Evolutionary conservation across 2,113 vertebrate genomes (phyloP).

Genomic region (Tupaia tana): DNA sequence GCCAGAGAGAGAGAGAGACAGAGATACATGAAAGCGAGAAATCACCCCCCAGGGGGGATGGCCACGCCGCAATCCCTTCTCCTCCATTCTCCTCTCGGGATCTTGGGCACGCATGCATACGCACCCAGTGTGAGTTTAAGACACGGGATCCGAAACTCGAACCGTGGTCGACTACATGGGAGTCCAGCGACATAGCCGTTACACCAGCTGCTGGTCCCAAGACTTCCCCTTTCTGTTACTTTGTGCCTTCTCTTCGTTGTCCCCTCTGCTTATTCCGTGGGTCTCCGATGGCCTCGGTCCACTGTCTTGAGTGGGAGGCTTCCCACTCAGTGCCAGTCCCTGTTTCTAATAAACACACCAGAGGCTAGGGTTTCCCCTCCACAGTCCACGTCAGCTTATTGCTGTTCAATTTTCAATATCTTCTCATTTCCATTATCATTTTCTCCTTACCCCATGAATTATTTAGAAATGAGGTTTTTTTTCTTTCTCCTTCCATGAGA

Average conservation of each 20-base stretch:
- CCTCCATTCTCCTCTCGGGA: too few species aligned
- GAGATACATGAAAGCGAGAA: too few species aligned
- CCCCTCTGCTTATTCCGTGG: not conserved
- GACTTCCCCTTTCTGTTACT: not conserved
- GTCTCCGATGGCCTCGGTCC: not conserved
- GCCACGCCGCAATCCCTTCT: too few species aligned
- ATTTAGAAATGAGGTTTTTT: constrained; percentile 54
- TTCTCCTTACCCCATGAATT: constrained; percentile 21
- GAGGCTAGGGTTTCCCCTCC: constrained; percentile 47
- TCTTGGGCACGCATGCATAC: too few species aligned
- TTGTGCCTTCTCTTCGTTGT: not conserved
- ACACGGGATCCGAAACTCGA: too few species aligned
- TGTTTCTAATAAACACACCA: constrained; percentile 41
- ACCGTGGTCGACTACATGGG: too few species aligned
- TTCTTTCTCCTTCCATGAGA: too few species aligned
- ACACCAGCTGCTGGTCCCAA: too few species aligned
- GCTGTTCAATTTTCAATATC: constrained; percentile 55
- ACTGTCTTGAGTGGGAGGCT: not conserved
- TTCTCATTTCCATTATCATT: constrained; percentile 32
- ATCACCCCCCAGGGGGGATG: too few species aligned
- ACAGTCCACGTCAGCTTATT: constrained; percentile 51
- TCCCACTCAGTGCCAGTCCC: constrained; percentile 37
- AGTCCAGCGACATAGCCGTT: too few species aligned
- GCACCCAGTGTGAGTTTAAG: too few species aligned
- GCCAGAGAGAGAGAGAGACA: too few species aligned